Conservation (phyloP, 2,113 vertebrate genomes). For the Heteronetta atricapilla region DNA sequence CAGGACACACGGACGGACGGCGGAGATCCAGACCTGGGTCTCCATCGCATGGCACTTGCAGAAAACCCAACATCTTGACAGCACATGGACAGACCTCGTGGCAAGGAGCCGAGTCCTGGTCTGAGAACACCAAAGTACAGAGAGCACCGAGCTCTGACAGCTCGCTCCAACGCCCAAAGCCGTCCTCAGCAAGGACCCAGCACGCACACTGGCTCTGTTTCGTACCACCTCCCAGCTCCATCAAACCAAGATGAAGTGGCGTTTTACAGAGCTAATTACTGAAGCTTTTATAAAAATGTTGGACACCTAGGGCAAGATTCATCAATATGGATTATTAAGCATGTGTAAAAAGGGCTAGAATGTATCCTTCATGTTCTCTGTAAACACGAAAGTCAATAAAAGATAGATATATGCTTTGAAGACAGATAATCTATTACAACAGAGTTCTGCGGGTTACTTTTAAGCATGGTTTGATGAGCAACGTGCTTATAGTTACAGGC, state of each 20-base stretch:
- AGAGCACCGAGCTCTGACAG: neutral
- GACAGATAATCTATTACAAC: neutral
- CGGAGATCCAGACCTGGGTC: too few species aligned
- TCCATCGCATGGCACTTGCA: rapidly evolving
- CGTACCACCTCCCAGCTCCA: neutral
- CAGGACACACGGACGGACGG: too few species aligned
- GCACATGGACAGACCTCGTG: neutral
- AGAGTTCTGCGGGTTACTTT: neutral
- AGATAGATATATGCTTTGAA: neutral
- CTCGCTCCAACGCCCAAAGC: neutral
- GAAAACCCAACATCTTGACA: neutral
- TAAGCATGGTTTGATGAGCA: neutral
- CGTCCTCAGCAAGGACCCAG: neutral
- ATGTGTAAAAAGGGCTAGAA: neutral
- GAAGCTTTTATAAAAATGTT: neutral
- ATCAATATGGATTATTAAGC: neutral
- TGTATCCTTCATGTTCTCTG: neutral
- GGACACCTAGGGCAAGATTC: neutral
- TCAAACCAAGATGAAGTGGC: neutral
- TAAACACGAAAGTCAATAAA: neutral
- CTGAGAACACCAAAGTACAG: neutral
- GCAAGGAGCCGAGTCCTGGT: neutral
- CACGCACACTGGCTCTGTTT: neutral
- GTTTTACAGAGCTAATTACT: neutral
- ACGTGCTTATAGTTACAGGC: neutral